Evolutionary conservation across 30 jellyfish, hydroid and myxozoan genomes (phyloP), one percentile per base, ranked within the genome.

Genomic region (Aurelia coerulea): DNA sequence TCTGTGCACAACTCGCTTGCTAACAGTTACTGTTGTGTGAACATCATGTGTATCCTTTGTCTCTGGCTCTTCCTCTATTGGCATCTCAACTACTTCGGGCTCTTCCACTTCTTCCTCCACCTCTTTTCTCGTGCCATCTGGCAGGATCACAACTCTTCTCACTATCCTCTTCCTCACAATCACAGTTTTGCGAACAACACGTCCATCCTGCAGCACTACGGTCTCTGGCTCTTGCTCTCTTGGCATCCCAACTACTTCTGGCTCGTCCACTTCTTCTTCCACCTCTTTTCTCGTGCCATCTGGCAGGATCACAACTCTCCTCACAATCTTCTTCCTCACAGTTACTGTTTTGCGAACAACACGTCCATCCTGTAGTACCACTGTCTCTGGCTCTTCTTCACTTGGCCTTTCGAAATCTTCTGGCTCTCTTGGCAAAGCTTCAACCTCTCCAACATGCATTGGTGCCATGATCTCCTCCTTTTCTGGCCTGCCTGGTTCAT

Each of bases 111-210:
- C n/a, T n/a, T n/a, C n/a, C n/a, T n/a, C n/a, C n/a, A n/a, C n/a
- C n/a, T n/a, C n/a, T n/a, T n/a, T n/a, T n/a, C 39, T 54, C 34
- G 94, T 74, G 4, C 97, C 97, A 65, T 91, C 97, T 1, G 97
- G 97, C 68, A 79, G 78, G 17, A 69, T 64, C 31, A 90, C 54
- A 1, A 69, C 63, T 62, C 85, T 91, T 49, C 86, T 83, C 1
- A 91, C 77, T 16, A 78, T 74, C 64, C 80, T 62, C 81, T 79
- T 91, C 65, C 84, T 76, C 0, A 90, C 74, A 23, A 89, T 79
- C n/a, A 80, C 76, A 3, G 83, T 73, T 50, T 41, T 88, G 31
- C 89, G 86, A 49, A 73, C 66, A 41, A 11, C 64, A 4, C 70
- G 75, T 7, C 90, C 83, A 31, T 81, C 78, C 65, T 66, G n/a